Evolutionary conservation across 2,797 vertebrate species (phyloP).

Genomic region (Gallirallus australis): DNA sequence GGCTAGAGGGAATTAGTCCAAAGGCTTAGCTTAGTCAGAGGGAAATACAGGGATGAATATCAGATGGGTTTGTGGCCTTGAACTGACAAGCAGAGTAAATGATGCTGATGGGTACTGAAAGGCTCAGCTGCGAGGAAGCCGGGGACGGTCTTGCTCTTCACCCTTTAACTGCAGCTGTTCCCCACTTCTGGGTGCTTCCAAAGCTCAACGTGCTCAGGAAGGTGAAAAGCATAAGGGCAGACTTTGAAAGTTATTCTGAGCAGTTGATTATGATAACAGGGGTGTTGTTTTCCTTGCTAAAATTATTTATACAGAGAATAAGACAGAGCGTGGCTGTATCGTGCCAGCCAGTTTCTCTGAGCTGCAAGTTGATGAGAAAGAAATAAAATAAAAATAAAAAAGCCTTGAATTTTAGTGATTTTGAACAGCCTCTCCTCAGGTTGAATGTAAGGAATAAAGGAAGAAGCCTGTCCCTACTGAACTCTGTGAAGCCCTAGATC

Average conservation of each 20-base stretch:
- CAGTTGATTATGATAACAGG: constrained; percentile 6
- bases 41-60: not conserved
- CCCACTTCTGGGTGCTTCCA: not conserved
- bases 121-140: constrained; percentile 12
- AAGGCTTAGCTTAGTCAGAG: not conserved
- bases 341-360: not conserved
- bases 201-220: not conserved
- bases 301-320: not conserved
- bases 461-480: not conserved
- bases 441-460: constrained; percentile 25
- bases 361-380: not conserved
- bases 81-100: constrained; percentile 18
- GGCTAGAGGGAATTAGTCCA: not conserved
- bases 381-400: not conserved
- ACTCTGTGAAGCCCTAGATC: constrained; percentile 11
- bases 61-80: constrained; percentile 22
- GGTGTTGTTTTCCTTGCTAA: not conserved
- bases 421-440: not conserved
- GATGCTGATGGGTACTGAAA: constrained; percentile 45
- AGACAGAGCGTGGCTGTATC: not conserved
- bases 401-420: not conserved
- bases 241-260: constrained; percentile 35
- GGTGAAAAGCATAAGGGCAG: not conserved
- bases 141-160: constrained; percentile 14
- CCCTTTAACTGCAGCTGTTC: not conserved